phyloP scores from a whole-genome alignment of 2,888 invertebrate species.

The Lysandra coridon region DNA sequence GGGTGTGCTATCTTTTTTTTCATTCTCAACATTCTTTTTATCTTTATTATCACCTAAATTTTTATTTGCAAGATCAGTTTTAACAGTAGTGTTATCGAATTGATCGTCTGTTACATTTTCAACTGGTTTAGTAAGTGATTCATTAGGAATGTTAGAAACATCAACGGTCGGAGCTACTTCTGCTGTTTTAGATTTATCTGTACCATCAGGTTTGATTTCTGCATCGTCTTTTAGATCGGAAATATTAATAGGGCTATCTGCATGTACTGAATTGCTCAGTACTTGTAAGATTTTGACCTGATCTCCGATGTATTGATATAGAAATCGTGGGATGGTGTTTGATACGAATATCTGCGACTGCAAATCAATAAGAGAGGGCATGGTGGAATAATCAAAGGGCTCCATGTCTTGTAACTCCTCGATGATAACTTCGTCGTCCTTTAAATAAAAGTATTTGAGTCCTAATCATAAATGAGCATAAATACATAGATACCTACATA shows the following conservation, averaged over 20 bases:
- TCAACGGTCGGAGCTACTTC: slow-evolving; percentile 34
- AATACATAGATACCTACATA: slow-evolving; percentile 47
- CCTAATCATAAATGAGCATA: slow-evolving; percentile 58
- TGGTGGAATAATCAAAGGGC: slow-evolving; percentile 69
- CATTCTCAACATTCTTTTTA: slow-evolving; percentile 35
- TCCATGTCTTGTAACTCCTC: slow-evolving; percentile 76
- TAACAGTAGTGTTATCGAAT: slow-evolving; percentile 23
- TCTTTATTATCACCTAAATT: slow-evolving; percentile 36
- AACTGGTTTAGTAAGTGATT: slow-evolving; percentile 35
- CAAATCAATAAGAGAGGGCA: slow-evolving; percentile 69
- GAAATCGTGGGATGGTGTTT: slow-evolving; percentile 69
- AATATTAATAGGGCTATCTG: slow-evolving; percentile 38
- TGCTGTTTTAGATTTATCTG: slow-evolving; percentile 25
- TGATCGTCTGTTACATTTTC: slow-evolving; percentile 26
- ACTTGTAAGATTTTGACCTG: slow-evolving; percentile 72
- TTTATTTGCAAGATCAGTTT: slow-evolving; percentile 34
- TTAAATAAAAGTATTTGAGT: slow-evolving; percentile 76
- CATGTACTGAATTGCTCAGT: slow-evolving; percentile 60
- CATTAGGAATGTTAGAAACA: background rate
- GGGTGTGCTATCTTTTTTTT: slow-evolving; percentile 22
- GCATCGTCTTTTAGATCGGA: slow-evolving; percentile 24
- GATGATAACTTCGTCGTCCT: slow-evolving; percentile 76
- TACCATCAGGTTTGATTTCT: slow-evolving; percentile 30
- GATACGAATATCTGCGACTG: slow-evolving; percentile 65
- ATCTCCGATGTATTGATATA: slow-evolving; percentile 71